phyloP scores from a whole-genome alignment of 2,797 vertebrate species.

The Cuculus canorus region DNA sequence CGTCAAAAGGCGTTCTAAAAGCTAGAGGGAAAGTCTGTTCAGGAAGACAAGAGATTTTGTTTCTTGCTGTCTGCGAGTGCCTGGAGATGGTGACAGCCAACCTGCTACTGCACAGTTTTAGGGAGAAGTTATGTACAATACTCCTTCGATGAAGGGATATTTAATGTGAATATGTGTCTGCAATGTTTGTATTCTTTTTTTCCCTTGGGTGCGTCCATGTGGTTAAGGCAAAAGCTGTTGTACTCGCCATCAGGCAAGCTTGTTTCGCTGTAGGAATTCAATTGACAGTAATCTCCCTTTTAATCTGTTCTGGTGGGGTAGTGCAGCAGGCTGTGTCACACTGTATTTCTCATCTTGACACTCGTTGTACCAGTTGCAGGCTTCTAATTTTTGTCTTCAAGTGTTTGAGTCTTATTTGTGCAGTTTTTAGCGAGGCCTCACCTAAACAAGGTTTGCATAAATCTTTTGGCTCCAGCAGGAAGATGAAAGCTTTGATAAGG shows the following conservation, averaged over 20 bases:
- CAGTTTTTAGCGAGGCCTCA: slow-evolving; percentile 18
- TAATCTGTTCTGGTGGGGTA: slow-evolving; percentile 24
- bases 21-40: neutral
- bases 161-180: neutral
- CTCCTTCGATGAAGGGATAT: neutral
- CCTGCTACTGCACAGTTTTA: neutral
- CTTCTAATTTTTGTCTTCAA: slow-evolving; percentile 58
- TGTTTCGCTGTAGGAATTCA: slow-evolving; percentile 43
- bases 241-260: slow-evolving; percentile 19
- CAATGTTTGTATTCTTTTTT: neutral
- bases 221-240: slow-evolving; percentile 48
- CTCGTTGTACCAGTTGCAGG: slow-evolving; percentile 42
- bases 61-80: neutral
- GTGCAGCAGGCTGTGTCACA: slow-evolving; percentile 34
- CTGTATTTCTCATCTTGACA: slow-evolving; percentile 46
- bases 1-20: neutral
- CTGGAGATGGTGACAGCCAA: neutral
- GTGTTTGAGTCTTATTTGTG: slow-evolving; percentile 25
- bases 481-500: slow-evolving; percentile 52
- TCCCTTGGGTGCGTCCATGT: neutral
- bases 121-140: neutral
- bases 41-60: neutral
- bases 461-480: neutral
- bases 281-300: slow-evolving; percentile 58
- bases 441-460: slow-evolving; percentile 51